Percentiles rank a stretch among this genome's conserved stretches.
Conservation (phyloP, 2,113 vertebrate species). For the Naja naja region DNA sequence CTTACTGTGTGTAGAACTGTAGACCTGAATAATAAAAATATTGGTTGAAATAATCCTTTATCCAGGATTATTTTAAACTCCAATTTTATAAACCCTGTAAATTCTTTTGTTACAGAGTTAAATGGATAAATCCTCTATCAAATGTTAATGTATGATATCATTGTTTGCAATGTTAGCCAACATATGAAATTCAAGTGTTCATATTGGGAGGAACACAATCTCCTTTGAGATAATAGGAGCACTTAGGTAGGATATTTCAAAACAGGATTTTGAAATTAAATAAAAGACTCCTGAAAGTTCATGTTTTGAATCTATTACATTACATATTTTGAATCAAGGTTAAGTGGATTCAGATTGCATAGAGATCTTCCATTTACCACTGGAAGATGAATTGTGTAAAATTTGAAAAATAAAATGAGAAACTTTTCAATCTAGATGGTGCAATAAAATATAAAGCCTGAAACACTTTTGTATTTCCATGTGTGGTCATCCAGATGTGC, state of each 20-base stretch:
- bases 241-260: neutral
- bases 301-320: neutral
- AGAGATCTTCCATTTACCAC: neutral
- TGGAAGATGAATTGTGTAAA: neutral
- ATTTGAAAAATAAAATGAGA: neutral
- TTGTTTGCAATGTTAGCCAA: neutral
- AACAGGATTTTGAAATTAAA: neutral
- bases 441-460: neutral
- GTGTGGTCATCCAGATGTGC: neutral
- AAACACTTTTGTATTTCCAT: neutral
- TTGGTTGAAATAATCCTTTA: neutral
- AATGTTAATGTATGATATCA: neutral
- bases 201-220: neutral
- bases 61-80: neutral
- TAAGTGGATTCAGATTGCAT: neutral
- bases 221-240: neutral
- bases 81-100: neutral
- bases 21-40: neutral
- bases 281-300: neutral
- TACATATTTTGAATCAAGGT: neutral
- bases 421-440: neutral
- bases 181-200: neutral
- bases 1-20: slow-evolving; percentile 7
- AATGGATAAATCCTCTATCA: neutral
- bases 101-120: neutral